phyloP scores from a whole-genome alignment of 2,888 invertebrate genomes.

The Chymomyza amoena region DNA sequence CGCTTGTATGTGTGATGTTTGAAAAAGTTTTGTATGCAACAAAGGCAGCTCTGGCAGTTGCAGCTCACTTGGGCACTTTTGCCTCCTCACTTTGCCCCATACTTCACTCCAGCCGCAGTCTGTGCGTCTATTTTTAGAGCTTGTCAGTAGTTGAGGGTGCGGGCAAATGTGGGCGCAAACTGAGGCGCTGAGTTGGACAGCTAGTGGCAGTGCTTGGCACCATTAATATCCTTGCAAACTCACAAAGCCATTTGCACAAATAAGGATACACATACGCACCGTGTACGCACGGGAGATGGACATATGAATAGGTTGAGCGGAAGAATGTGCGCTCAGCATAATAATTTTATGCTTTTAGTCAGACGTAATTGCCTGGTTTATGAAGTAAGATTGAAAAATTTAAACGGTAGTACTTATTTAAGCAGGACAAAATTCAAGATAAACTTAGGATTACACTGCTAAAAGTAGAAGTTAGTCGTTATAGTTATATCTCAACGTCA shows the following conservation, averaged over 20 bases:
- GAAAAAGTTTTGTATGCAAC: background rate
- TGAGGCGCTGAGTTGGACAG: background rate
- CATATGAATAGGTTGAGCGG: background rate
- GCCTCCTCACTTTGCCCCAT: slow-evolving; percentile 6
- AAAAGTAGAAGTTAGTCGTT: too few species aligned
- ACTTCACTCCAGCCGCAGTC: slow-evolving; percentile 10
- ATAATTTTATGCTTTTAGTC: background rate
- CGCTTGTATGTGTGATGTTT: slow-evolving; percentile 10
- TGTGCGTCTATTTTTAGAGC: slow-evolving; percentile 37
- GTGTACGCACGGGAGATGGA: background rate
- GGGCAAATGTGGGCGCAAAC: slow-evolving; percentile 1
- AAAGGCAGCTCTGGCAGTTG: background rate
- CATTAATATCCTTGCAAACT: slow-evolving; percentile 45
- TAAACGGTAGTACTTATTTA: too few species aligned
- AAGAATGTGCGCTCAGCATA: background rate
- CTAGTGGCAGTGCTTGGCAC: slow-evolving; percentile 56
- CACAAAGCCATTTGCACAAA: background rate
- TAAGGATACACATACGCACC: slow-evolving; percentile 12
- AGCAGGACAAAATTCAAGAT: too few species aligned
- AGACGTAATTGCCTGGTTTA: too few species aligned
- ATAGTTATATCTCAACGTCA: too few species aligned
- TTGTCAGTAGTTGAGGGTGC: slow-evolving; percentile 37
- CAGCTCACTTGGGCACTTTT: slow-evolving; percentile 19
- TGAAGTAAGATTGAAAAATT: too few species aligned
- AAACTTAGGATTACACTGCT: too few species aligned